Conservation (phyloP, 2,113 vertebrate genomes). For the Promerops cafer region DNA sequence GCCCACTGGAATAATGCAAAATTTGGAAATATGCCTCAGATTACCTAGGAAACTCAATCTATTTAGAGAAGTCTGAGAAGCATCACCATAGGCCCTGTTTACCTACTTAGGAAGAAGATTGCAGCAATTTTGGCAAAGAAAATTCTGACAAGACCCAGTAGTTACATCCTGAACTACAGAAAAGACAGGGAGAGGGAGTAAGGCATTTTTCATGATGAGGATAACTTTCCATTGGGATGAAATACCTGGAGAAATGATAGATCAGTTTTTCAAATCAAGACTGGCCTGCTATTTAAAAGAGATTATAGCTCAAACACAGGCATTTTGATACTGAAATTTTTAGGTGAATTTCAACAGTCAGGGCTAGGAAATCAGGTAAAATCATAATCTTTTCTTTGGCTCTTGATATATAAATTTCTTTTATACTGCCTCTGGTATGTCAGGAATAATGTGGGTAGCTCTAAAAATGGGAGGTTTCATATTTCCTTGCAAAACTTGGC, state of each 20-base stretch:
- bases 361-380: not conserved
- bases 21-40: slow-evolving; percentile 8
- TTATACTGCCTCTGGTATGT: not conserved
- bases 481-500: not conserved
- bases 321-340: not conserved
- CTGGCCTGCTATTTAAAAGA: not conserved
- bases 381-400: not conserved
- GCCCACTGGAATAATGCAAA: not conserved
- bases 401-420: not conserved
- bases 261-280: not conserved
- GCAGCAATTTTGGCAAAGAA: not conserved
- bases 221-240: not conserved
- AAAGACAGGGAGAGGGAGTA: fast-evolving
- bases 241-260: not conserved
- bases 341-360: not conserved
- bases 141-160: not conserved
- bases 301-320: not conserved
- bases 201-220: not conserved
- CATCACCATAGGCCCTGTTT: not conserved
- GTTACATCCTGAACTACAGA: not conserved
- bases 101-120: not conserved
- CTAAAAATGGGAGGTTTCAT: not conserved
- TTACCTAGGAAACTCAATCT: not conserved
- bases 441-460: not conserved
- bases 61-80: not conserved